These are phyloP conservation scores for Tetrao urogallus DNA, from an alignment of 2,113 vertebrate genomes.

Conservation along the genomic window DNA sequence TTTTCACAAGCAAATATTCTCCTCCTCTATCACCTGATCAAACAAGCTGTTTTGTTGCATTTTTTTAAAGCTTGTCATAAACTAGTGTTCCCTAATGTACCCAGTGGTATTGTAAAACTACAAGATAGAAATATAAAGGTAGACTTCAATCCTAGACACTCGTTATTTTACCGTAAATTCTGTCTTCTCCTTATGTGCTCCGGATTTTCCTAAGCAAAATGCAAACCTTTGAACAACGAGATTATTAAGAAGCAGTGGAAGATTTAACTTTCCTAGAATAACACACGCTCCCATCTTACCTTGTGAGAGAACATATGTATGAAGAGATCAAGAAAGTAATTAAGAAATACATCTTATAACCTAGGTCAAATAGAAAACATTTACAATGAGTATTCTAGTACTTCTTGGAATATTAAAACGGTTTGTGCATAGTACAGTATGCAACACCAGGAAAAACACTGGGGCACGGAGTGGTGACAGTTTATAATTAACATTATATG, in stretches of 20 bases:
- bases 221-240: fast-evolving
- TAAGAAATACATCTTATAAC: not conserved
- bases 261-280: not conserved
- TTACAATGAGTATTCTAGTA: not conserved
- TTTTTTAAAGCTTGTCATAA: not conserved
- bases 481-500: too few relatives aligned
- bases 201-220: not conserved
- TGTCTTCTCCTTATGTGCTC: not conserved
- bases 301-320: not conserved
- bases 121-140: not conserved
- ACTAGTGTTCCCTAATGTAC: not conserved
- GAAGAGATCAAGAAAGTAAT: not conserved
- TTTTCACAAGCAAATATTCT: not conserved
- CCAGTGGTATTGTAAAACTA: not conserved
- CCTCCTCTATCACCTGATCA: not conserved
- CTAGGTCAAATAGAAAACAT: not conserved
- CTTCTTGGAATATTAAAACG: not conserved
- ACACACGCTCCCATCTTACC: not conserved
- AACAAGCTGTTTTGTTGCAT: not conserved
- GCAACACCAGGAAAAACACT: not conserved
- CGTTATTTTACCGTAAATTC: not conserved
- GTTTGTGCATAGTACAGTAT: not conserved
- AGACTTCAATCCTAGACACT: not conserved
- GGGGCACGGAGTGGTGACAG: too few relatives aligned
- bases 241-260: not conserved